Percentiles rank a stretch among this genome's conserved stretches.
phyloP scores from a whole-genome alignment of 2,888 invertebrate species.

The Apoda limacodes region DNA sequence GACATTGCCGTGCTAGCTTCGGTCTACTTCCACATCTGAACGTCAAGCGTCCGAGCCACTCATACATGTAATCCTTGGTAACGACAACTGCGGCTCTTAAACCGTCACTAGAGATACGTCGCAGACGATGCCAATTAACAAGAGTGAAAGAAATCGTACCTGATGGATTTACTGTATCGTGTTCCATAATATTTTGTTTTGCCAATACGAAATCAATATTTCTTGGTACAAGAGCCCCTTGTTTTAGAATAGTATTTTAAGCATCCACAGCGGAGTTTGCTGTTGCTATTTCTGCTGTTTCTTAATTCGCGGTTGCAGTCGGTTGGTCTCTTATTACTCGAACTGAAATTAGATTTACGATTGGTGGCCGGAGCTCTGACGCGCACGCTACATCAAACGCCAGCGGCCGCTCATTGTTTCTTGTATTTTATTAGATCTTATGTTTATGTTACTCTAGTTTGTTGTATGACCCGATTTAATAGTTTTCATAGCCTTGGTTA shows the following conservation, averaged over 20 bases:
- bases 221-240: no score
- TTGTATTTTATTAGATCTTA: constrained; percentile 59
- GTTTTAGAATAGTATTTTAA: not conserved
- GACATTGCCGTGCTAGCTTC: no score
- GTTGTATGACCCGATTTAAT: constrained; percentile 35
- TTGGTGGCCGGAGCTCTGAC: constrained; percentile 45
- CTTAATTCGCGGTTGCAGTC: constrained; percentile 31
- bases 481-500: constrained; percentile 48
- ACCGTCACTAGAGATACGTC: no score
- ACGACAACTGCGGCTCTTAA: no score
- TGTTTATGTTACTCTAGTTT: constrained; percentile 44
- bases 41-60: constrained; percentile 44
- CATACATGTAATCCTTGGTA: no score
- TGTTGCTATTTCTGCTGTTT: constrained; percentile 20
- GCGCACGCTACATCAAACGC: constrained; percentile 47
- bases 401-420: constrained; percentile 53
- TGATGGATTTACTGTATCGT: no score
- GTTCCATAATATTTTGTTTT: no score
- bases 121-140: no score
- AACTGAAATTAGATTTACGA: constrained; percentile 62
- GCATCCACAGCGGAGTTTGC: no score
- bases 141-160: no score
- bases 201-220: no score
- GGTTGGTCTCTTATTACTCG: constrained; percentile 30
- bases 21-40: no score